These are phyloP conservation scores for Torymus tubicola DNA, from an alignment of 2,888 invertebrate genomes.

Conservation along the genomic window DNA sequence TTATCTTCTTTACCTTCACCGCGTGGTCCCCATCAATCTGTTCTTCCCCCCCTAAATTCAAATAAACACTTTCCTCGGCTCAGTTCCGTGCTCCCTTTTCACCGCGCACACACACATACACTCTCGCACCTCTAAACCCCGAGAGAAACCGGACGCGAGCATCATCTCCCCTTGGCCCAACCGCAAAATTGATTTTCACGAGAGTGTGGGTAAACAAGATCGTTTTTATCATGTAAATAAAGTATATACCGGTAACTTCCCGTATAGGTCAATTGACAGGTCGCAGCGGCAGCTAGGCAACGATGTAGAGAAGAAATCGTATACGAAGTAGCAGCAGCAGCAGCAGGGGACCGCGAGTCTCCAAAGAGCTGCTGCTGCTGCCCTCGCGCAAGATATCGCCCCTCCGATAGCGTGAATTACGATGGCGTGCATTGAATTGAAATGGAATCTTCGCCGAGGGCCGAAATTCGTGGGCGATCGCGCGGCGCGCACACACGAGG, in stretches of 20 bases:
- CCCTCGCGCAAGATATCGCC: neutral
- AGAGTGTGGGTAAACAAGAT: neutral
- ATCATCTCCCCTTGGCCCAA: no score
- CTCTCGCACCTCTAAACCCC: no score
- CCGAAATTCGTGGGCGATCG: no score
- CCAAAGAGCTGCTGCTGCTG: neutral
- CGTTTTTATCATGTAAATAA: neutral
- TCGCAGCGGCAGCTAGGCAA: neutral
- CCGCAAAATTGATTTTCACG: no score
- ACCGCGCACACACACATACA: no score
- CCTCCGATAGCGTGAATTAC: constrained; percentile 9
- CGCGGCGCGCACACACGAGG: no score
- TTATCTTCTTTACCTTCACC: no score
- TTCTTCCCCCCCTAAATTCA: no score
- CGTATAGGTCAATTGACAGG: constrained; percentile 2
- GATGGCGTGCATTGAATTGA: neutral
- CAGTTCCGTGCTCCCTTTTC: no score
- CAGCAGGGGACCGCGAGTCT: neutral
- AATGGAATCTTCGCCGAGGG: neutral
- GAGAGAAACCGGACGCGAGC: no score
- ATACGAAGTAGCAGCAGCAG: neutral
- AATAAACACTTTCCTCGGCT: no score
- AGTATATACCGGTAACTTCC: neutral
- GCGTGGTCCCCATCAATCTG: no score
- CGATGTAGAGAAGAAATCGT: neutral